Conservation (phyloP, 2,797 vertebrate genomes). For the Sandelia bainsii region DNA sequence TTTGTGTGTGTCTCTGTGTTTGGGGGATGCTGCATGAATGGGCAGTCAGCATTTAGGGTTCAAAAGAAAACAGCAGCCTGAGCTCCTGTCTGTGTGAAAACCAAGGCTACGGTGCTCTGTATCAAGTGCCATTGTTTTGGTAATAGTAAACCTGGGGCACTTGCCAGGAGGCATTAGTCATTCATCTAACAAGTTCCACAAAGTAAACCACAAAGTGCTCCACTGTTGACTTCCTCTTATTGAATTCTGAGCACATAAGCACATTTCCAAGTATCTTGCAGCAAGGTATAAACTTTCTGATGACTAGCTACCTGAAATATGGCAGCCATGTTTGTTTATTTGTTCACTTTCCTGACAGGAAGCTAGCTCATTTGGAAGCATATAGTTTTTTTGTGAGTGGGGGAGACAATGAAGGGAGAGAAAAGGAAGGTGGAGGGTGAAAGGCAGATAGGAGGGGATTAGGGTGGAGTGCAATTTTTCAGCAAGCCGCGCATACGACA, state of each 20-base stretch:
- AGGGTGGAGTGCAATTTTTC: slow-evolving; percentile 80
- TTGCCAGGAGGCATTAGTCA: slow-evolving; percentile 82
- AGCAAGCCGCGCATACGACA: slow-evolving; percentile 74
- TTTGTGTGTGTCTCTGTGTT: slow-evolving; percentile 69
- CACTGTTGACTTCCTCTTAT: slow-evolving; percentile 77
- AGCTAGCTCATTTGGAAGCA: slow-evolving; percentile 51
- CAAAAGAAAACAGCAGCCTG: slow-evolving; percentile 75
- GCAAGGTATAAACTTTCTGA: slow-evolving; percentile 51
- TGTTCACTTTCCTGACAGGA: slow-evolving; percentile 49
- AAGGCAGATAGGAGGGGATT: slow-evolving; percentile 76
- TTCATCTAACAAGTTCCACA: slow-evolving; percentile 82
- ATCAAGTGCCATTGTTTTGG: slow-evolving; percentile 82
- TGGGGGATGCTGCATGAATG: slow-evolving; percentile 69
- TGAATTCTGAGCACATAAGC: slow-evolving; percentile 76
- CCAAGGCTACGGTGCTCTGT: slow-evolving; percentile 74
- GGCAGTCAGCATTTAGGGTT: slow-evolving; percentile 75
- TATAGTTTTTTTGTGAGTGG: slow-evolving; percentile 18
- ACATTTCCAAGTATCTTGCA: slow-evolving; percentile 64
- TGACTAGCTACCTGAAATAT: slow-evolving; percentile 59
- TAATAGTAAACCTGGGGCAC: slow-evolving; percentile 82
- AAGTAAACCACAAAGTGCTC: slow-evolving; percentile 81
- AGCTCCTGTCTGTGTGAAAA: slow-evolving; percentile 77
- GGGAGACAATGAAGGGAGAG: slow-evolving; percentile 46
- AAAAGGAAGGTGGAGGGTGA: slow-evolving; percentile 64
- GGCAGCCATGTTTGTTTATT: slow-evolving; percentile 67